A percentile compares a stretch with the other conserved stretches of the same genome.
Conservation (phyloP, 1,140 invertebrate genomes). For the Drosophila nikananu region DNA sequence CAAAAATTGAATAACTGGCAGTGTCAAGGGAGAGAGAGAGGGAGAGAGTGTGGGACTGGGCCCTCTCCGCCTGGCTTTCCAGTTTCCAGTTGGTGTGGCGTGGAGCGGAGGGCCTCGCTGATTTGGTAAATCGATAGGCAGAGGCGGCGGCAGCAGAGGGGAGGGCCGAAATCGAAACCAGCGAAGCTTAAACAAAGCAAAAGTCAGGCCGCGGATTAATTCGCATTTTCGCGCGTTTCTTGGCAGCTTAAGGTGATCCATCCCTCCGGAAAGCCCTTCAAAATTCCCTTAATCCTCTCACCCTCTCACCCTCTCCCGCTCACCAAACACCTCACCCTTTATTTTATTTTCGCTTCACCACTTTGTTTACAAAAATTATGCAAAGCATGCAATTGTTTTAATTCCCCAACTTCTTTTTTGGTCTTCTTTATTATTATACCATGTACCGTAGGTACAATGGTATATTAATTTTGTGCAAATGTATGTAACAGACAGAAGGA, state of each 20-base stretch:
- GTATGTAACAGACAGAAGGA: too few relatives aligned
- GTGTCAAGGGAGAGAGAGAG: conserved; percentile 27
- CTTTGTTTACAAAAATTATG: conserved; percentile 80
- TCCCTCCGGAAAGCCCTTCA: not conserved
- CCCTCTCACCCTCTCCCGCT: not conserved
- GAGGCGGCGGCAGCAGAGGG: not conserved
- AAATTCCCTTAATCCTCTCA: not conserved
- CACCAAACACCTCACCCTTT: not conserved
- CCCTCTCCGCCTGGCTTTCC: conserved; percentile 14
- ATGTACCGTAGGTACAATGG: too few relatives aligned
- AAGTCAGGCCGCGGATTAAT: conserved; percentile 56
- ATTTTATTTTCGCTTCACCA: conserved; percentile 28
- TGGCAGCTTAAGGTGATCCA: conserved; percentile 45
- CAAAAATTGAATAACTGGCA: conserved; percentile 77
- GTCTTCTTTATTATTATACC: too few relatives aligned
- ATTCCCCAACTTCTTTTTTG: conserved; percentile 42
- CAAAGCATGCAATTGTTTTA: conserved; percentile 79
- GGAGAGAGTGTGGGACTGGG: not conserved
- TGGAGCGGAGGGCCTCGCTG: conserved; percentile 14
- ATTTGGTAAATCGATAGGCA: conserved; percentile 52
- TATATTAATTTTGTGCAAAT: too few relatives aligned
- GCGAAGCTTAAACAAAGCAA: conserved; percentile 67
- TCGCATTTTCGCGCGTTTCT: conserved; percentile 78
- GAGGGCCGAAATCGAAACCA: conserved; percentile 42
- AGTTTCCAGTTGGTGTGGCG: not conserved